phyloP scores from a whole-genome alignment of 2,888 invertebrate species.

The Cecidostiba fungosa region DNA sequence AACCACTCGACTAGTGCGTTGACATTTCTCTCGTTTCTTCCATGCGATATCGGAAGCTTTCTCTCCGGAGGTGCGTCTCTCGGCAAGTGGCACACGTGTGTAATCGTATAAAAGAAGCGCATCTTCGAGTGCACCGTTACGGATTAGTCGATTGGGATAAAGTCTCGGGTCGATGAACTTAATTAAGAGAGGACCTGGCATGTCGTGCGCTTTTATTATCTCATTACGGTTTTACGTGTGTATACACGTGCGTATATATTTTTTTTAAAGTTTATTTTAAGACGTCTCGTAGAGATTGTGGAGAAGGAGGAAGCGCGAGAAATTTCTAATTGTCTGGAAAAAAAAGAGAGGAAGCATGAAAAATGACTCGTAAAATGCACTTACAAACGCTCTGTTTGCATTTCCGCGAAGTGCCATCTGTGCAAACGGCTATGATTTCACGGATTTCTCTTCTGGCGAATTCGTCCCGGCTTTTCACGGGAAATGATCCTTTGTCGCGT shows the following conservation, averaged over 20 bases:
- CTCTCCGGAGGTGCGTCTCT: slow-evolving; percentile 59
- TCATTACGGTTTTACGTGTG: not conserved
- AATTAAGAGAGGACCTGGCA: not conserved
- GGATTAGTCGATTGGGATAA: slow-evolving; percentile 9
- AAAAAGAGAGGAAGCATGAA: not conserved
- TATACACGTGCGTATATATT: not conserved
- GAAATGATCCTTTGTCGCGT: not conserved
- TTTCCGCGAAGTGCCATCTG: not conserved
- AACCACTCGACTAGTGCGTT: not conserved
- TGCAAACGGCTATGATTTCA: not conserved
- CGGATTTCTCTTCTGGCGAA: slow-evolving; percentile 1
- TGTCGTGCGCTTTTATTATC: not conserved
- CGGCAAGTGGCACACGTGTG: slow-evolving; percentile 2
- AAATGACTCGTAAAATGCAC: not conserved
- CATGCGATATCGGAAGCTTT: slow-evolving; percentile 40
- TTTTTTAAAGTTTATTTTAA: not conserved
- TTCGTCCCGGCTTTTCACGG: not conserved
- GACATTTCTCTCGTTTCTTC: slow-evolving; percentile 6
- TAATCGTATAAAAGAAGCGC: not conserved
- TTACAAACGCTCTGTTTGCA: not conserved
- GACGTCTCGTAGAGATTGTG: not conserved
- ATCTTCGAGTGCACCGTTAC: slow-evolving; percentile 10
- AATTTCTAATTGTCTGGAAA: not conserved
- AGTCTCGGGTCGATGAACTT: not conserved
- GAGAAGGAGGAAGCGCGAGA: not conserved